A percentile compares a stretch with the other conserved stretches of the same genome.
Evolutionary conservation across 2,113 vertebrate species (phyloP).

Genomic region (Marmota flaviventris): DNA sequence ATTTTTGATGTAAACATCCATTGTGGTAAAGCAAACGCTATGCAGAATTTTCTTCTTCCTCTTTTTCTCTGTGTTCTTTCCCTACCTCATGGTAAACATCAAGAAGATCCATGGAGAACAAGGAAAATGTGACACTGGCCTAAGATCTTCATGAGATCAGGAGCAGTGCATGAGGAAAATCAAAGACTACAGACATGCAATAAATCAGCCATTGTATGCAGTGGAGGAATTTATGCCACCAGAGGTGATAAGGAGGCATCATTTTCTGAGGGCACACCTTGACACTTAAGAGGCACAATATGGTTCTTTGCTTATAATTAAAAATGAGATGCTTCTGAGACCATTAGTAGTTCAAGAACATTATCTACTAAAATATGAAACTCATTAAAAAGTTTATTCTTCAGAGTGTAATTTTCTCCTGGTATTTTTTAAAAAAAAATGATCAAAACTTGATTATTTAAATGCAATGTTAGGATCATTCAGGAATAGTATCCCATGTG

Average conservation of each 20-base stretch:
- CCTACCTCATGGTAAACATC: not conserved
- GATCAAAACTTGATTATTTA: not conserved
- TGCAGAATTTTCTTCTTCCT: not conserved
- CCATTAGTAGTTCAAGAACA: not conserved
- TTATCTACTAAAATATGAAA: not conserved
- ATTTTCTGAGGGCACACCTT: not conserved
- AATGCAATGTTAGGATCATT: too few species aligned
- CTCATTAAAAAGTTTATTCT: not conserved
- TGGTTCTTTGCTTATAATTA: not conserved
- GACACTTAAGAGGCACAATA: not conserved
- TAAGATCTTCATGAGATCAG: not conserved
- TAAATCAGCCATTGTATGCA: rapidly evolving
- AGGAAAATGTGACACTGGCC: not conserved
- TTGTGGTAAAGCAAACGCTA: not conserved
- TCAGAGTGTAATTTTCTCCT: not conserved
- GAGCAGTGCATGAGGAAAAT: not conserved
- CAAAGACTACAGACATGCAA: not conserved
- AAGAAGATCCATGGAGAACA: not conserved
- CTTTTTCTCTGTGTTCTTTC: not conserved
- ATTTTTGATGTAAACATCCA: not conserved
- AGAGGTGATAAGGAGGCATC: not conserved
- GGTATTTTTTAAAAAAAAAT: not conserved
- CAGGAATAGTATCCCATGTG: too few species aligned
- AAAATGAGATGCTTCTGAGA: not conserved
- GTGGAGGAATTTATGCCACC: too few species aligned